Evolutionary conservation across 2,888 invertebrate species (phyloP).

Genomic region (Drosophila falleni): DNA sequence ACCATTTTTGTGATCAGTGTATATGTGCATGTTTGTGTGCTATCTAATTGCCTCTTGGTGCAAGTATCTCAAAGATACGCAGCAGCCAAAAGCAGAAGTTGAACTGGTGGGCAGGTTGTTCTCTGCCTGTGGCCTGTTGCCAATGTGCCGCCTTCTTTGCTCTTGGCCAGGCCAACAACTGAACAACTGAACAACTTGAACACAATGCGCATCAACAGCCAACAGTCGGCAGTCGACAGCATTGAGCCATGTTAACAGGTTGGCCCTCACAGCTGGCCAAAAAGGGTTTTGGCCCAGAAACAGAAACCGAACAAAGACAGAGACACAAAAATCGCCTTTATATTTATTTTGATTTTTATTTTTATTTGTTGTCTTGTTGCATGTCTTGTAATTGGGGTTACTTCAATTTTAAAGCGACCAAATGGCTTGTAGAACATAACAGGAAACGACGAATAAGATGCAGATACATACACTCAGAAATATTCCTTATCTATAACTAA

Average conservation of each 20-base stretch:
- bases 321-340: not conserved
- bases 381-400: constrained; percentile 80
- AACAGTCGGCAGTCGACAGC: not conserved
- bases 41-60: constrained; percentile 78
- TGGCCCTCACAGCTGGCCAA: constrained; percentile 37
- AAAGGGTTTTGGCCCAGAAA: constrained; percentile 76
- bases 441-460: constrained; percentile 53
- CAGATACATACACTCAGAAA: constrained; percentile 1
- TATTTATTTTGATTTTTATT: too few species aligned
- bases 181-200: constrained; percentile 23
- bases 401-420: constrained; percentile 72
- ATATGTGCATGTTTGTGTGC: constrained; percentile 40
- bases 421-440: constrained; percentile 59
- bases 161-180: constrained; percentile 15
- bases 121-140: constrained; percentile 30
- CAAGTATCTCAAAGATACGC: constrained; percentile 67
- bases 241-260: constrained; percentile 46
- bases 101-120: constrained; percentile 56
- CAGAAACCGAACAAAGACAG: constrained; percentile 9
- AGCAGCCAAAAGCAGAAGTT: constrained; percentile 17
- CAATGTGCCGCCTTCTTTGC: constrained; percentile 52
- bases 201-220: constrained; percentile 54
- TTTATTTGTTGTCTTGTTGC: constrained; percentile 8
- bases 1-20: constrained; percentile 7
- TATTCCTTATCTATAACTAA: not conserved